Evolutionary conservation across 2,888 invertebrate species (phyloP).

Genomic region (Dasypolia templi): DNA sequence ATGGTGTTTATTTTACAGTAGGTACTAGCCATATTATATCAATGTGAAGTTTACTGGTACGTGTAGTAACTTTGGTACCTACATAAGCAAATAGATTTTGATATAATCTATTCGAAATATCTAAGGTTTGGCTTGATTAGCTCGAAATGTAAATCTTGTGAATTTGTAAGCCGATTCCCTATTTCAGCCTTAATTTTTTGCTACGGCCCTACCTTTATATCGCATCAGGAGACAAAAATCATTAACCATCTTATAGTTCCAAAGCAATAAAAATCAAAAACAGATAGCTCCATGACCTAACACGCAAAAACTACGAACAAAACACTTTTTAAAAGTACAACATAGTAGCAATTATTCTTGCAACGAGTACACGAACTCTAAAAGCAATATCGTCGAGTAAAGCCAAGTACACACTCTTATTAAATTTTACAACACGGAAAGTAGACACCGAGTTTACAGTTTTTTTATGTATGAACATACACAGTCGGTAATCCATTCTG

Average conservation of each 20-base stretch:
- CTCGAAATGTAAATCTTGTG: too few relatives aligned
- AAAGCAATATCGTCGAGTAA: conserved; percentile 31
- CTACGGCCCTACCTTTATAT: neutral
- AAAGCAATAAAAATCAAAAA: neutral
- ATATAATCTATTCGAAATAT: neutral
- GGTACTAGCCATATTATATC: neutral
- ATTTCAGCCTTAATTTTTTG: neutral
- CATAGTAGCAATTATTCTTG: conserved; percentile 5
- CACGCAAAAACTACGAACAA: neutral
- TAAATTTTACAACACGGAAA: conserved; percentile 33
- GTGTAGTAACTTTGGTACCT: too few relatives aligned
- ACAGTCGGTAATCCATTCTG: conserved; percentile 7
- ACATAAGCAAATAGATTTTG: neutral
- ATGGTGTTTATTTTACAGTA: conserved; percentile 11
- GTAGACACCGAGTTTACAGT: conserved; percentile 11
- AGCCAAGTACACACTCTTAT: conserved; percentile 23
- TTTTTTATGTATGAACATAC: neutral
- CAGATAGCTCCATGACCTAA: neutral
- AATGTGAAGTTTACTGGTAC: neutral
- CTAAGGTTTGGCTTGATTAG: neutral
- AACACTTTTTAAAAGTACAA: conserved; percentile 14
- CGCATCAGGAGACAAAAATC: too few relatives aligned
- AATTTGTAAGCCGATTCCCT: neutral
- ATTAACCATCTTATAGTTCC: neutral
- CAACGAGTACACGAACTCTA: conserved; percentile 6